Evolutionary conservation across 2,113 vertebrate species (phyloP).

Genomic region (Pygathrix nemaeus): DNA sequence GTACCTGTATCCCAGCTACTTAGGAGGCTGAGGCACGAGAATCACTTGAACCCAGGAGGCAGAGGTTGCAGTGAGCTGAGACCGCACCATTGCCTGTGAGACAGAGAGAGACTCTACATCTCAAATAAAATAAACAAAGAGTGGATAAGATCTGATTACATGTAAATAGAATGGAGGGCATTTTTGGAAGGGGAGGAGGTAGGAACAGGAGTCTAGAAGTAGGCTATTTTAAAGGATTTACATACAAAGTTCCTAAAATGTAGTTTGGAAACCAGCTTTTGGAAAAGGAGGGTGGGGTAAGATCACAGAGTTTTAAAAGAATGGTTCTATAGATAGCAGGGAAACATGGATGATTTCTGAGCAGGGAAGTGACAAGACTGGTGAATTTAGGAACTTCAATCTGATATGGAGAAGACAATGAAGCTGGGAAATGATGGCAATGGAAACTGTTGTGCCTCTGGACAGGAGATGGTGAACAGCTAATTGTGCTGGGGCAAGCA

Average conservation of each 20-base stretch:
- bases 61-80: too few relatives aligned
- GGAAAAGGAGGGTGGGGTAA: background rate
- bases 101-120: too few relatives aligned
- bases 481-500: background rate
- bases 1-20: too few relatives aligned
- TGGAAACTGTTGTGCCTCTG: background rate
- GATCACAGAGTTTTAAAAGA: background rate
- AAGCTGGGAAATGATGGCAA: background rate
- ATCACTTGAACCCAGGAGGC: too few relatives aligned
- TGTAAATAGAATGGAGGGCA: background rate
- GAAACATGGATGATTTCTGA: background rate
- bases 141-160: background rate
- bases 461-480: background rate
- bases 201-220: background rate
- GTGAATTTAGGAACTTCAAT: background rate
- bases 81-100: too few relatives aligned
- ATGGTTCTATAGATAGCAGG: background rate
- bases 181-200: background rate
- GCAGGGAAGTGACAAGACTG: background rate
- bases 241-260: background rate
- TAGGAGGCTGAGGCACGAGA: too few relatives aligned
- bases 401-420: background rate
- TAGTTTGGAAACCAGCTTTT: background rate
- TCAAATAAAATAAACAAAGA: background rate
- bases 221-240: background rate